Evolutionary conservation across 2,113 vertebrate species (phyloP), one percentile per base, ranked within the genome.

Genomic region (Ceyx cyanopectus): DNA sequence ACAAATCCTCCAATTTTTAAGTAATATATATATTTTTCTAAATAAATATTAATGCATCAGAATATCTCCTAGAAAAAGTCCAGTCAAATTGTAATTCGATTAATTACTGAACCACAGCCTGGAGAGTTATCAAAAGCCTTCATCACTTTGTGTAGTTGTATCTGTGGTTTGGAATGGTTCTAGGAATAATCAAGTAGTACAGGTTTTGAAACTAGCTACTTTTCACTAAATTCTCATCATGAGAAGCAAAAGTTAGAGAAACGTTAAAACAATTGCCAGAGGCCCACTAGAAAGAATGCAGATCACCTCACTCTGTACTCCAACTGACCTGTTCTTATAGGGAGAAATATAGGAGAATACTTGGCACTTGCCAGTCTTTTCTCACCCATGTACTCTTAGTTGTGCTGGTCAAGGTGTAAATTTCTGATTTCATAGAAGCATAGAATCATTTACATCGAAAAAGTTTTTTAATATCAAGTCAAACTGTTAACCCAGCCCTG

Each of bases 181-280:
- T 89, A 82, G 90, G 78, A 54, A 74, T 73, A 34, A 88, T 75
- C 53, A 65, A 89, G 45, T 80, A 81, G 48, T 76, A 75, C 29
- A 74, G 50, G 8, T 74, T 79, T 86, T 6, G 9, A 73, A 27
- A 58, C 37, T 69, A 90, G 29, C 74, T 70, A 90, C 90, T 95
- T 89, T 96, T 93, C 56, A 69, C 70, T 78, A 74, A 85, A 45
- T 50, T 77, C 26, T 87, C 45, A 75, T 93, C 6, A 81, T 30
- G 37, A 96, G 89, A 94, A 69, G 69, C 53, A 89, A 91, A 93
- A 93, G 83, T 95, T 91, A 91, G 56, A 96, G 48, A 88, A 80
- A 90, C 24, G 19, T 86, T 90, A 79, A 70, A 95, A 53, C 95
- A 96, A 95, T 93, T 92, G 93, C 87, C 94, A 96, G 87, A 87